Conservation (phyloP, 2,113 vertebrate genomes). For the Galemys pyrenaicus region DNA sequence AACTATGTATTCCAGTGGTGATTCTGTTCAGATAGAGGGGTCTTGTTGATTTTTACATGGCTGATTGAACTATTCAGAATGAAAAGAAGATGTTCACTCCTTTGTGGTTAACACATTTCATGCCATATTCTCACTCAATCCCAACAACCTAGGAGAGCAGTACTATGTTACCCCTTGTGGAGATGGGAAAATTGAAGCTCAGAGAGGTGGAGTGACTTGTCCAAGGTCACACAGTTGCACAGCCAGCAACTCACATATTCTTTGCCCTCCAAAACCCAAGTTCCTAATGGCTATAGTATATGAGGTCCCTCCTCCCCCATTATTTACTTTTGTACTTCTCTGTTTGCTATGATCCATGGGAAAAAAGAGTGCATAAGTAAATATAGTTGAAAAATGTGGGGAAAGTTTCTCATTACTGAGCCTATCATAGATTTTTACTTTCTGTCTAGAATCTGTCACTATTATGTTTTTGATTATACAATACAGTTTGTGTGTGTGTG, state of each 20-base stretch:
- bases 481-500: background rate
- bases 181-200: background rate
- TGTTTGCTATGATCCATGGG: background rate
- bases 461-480: conserved; percentile 1
- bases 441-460: background rate
- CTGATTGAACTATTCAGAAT: background rate
- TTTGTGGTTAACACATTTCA: background rate
- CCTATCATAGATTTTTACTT: background rate
- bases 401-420: background rate
- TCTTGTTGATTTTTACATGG: background rate
- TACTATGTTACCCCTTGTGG: background rate
- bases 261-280: accelerated
- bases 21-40: accelerated
- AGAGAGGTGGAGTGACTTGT: background rate
- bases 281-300: background rate
- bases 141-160: background rate
- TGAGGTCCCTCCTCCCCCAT: too few species aligned
- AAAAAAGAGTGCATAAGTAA: background rate
- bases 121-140: background rate
- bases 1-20: background rate
- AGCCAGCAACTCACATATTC: background rate
- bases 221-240: background rate
- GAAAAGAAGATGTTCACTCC: background rate
- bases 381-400: background rate
- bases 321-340: background rate